Evolutionary conservation across 2,888 invertebrate species (phyloP).

Genomic region (Schizaphis graminum): DNA sequence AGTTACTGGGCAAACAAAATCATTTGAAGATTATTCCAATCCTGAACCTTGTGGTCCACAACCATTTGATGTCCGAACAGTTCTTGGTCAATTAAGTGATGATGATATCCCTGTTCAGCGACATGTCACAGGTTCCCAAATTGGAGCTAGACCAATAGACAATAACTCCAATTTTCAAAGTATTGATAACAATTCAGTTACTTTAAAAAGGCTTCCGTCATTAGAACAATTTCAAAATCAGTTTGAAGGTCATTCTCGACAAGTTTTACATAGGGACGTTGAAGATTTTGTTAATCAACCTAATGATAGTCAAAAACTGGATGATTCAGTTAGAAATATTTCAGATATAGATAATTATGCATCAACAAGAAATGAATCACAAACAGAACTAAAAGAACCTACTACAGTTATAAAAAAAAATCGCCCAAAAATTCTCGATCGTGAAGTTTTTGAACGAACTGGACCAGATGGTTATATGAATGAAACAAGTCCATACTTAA

Average conservation of each 20-base stretch:
- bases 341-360: conserved; percentile 45
- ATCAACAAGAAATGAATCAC: conserved; percentile 51
- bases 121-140: conserved; percentile 48
- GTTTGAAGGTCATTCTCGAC: conserved; percentile 63
- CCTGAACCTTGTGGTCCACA: conserved; percentile 72
- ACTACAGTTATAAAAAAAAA: conserved; percentile 51
- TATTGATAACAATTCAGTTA: conserved; percentile 48
- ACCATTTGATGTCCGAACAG: conserved; percentile 74
- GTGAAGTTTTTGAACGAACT: conserved; percentile 62
- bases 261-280: conserved; percentile 62
- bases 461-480: conserved; percentile 65
- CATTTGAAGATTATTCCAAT: conserved; percentile 72
- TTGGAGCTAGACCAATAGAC: conserved; percentile 49
- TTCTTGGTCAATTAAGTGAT: conserved; percentile 72
- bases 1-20: conserved; percentile 69
- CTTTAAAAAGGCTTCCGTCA: conserved; percentile 37
- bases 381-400: conserved; percentile 53
- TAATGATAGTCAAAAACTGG: conserved; percentile 44
- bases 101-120: conserved; percentile 69
- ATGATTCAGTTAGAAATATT: conserved; percentile 37
- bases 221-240: conserved; percentile 63
- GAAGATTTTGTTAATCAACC: conserved; percentile 61
- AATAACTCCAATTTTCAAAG: conserved; percentile 60
- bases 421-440: conserved; percentile 33
- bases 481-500: conserved; percentile 61